These are phyloP conservation scores for Pluvianellus socialis DNA, from an alignment of 2,113 vertebrate species.

Conservation along the genomic window DNA sequence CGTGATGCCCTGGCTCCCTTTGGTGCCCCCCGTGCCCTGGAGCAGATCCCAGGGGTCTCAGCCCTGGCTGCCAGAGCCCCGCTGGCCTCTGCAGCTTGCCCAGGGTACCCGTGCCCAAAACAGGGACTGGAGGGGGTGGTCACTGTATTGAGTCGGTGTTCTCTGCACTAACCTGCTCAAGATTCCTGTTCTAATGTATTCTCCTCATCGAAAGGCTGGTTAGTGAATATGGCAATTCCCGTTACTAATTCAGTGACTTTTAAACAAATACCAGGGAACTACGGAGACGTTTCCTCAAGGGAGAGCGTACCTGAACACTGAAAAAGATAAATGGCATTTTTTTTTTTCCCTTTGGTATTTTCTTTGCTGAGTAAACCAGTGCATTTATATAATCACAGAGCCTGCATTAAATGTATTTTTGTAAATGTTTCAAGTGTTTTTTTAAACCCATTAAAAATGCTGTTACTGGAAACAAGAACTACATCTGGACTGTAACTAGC, in stretches of 20 bases:
- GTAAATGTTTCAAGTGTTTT: not conserved
- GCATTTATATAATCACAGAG: not conserved
- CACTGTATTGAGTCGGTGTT: not conserved
- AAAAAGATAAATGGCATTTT: not conserved
- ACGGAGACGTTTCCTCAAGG: not conserved
- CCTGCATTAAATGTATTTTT: not conserved
- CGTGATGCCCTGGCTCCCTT: not conserved
- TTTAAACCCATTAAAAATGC: not conserved
- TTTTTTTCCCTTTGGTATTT: not conserved
- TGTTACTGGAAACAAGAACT: not conserved
- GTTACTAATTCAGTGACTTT: not conserved
- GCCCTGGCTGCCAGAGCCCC: not conserved
- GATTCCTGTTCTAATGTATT: not conserved
- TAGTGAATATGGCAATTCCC: not conserved
- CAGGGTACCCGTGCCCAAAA: not conserved
- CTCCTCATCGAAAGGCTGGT: not conserved
- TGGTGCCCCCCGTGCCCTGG: rapidly evolving
- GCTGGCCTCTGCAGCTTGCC: too few relatives aligned
- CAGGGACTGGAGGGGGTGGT: not conserved
- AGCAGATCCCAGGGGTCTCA: rapidly evolving
- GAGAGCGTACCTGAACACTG: not conserved
- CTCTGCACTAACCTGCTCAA: not conserved
- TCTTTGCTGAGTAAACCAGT: not conserved
- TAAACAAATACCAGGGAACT: not conserved
- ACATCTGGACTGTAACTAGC: not conserved